Evolutionary conservation across 2,888 invertebrate species (phyloP), one percentile per base, ranked within the genome.

Genomic region (Hartigia nigra): DNA sequence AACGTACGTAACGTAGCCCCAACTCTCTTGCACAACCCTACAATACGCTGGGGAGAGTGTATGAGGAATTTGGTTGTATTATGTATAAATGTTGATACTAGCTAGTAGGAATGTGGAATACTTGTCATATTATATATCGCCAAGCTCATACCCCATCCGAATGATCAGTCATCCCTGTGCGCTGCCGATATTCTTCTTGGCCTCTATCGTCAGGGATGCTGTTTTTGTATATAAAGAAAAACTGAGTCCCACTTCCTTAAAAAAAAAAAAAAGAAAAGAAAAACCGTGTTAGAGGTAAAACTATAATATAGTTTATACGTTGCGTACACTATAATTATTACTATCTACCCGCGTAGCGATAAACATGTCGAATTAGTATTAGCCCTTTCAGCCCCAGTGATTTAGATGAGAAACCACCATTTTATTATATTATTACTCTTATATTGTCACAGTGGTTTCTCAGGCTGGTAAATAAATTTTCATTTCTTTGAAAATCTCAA

Each of bases 21-120:
- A 55, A 23, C 55, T 55, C 55, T 55, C 55, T 55, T 55, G 55
- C 55, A 55, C 55, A 55, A 23, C 55, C 55, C 55, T 55, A 55
- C 55, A 55, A 23, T 55, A 55, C 39, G 55, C 23, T 55, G 55
- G 72, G 34, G 72, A 72, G 31, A 72, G 31, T 72, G 72, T 72
- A 34, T 31, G 80, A 84, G 82, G 81, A 85, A 85, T 83, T 87
- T 85, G 87, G 82, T 88, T 90, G 86, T 90, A 88, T 88, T 91
- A 87, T 91, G 91, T 91, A 91, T 91, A 91, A 91, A 91, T 91
- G 91, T 91, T 89, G 87, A 91, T 91, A 91, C 83, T 91, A 90
- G 87, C 88, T 87, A 84, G 84, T 91, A 90, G 90, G 84, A 87
- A 88, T 89, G 88, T 88, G 88, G 86, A 86, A 88, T 88, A 87